Conservation (phyloP, 1,140 invertebrate species). For the Drosophila ambigua region DNA sequence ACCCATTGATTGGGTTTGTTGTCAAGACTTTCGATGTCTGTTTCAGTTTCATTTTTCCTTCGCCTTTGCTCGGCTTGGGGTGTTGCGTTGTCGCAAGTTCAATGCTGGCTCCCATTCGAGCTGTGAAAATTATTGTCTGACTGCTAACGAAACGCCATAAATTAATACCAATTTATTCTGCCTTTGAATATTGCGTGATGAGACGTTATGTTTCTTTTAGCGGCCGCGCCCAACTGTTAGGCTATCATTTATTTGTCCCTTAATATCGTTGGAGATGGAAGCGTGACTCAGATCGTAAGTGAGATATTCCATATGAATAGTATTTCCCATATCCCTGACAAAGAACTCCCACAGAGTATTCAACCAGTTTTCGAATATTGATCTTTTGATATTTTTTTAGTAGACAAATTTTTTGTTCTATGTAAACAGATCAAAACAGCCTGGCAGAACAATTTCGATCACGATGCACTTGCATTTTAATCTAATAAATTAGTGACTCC, state of each 20-base stretch:
- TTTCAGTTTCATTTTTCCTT: conserved; percentile 6
- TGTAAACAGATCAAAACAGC: no score
- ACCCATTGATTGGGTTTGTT: conserved; percentile 14
- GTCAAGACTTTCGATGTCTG: no score
- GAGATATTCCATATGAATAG: no score
- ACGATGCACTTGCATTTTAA: no score
- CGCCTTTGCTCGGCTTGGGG: conserved; percentile 1
- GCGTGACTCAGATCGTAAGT: no score
- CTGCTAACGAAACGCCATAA: neutral
- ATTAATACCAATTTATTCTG: conserved; percentile 20
- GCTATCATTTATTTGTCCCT: conserved; percentile 18
- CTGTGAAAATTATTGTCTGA: conserved; percentile 3
- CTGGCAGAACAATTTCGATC: no score
- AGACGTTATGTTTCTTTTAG: conserved; percentile 12
- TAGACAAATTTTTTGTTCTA: no score
- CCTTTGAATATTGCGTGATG: conserved; percentile 35
- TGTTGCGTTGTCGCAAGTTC: conserved; percentile 30
- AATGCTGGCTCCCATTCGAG: conserved; percentile 1
- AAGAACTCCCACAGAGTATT: no score
- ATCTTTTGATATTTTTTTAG: no score
- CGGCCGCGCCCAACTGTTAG: conserved; percentile 50
- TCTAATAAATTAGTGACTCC: no score
- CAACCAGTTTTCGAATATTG: no score
- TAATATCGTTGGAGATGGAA: conserved; percentile 1
- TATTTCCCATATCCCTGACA: neutral